phyloP scores from a whole-genome alignment of 2,797 vertebrate genomes.

The Galaxias olidus region DNA sequence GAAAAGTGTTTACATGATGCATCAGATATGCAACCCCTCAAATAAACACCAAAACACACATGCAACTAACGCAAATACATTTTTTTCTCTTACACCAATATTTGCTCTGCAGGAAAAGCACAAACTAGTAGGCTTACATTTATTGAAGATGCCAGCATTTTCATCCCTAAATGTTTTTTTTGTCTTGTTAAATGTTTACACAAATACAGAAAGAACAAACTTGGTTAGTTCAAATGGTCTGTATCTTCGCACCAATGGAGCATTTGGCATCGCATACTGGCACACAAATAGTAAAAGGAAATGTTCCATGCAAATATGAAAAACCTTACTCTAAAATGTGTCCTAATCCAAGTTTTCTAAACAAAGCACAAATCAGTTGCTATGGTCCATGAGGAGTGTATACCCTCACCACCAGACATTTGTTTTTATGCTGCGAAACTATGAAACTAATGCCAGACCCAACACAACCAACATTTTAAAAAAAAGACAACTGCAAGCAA shows the following conservation, averaged over 20 bases:
- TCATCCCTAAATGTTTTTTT: constrained; percentile 28
- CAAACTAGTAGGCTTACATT: constrained; percentile 29
- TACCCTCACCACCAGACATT: constrained; percentile 8
- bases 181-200: constrained; percentile 43
- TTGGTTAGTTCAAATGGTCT: constrained; percentile 8
- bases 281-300: constrained; percentile 20
- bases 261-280: constrained; percentile 19
- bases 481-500: too few species aligned
- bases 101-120: constrained; percentile 35
- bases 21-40: not conserved
- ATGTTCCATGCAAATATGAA: constrained; percentile 1
- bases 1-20: not conserved
- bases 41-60: constrained; percentile 20
- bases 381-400: too few species aligned
- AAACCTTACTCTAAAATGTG: not conserved
- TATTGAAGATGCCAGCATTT: constrained; percentile 18
- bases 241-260: not conserved
- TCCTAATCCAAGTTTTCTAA: not conserved
- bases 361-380: constrained; percentile 2
- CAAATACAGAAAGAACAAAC: constrained; percentile 34
- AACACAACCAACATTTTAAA: too few species aligned
- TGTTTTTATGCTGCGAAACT: too few species aligned
- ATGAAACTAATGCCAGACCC: too few species aligned
- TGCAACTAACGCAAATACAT: constrained; percentile 7
- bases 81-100: constrained; percentile 15